Percentiles rank a stretch among this genome's conserved stretches.
These are phyloP conservation scores for Drosophila yakuba DNA, from an alignment of 1,140 invertebrate genomes.

Conservation along the genomic window DNA sequence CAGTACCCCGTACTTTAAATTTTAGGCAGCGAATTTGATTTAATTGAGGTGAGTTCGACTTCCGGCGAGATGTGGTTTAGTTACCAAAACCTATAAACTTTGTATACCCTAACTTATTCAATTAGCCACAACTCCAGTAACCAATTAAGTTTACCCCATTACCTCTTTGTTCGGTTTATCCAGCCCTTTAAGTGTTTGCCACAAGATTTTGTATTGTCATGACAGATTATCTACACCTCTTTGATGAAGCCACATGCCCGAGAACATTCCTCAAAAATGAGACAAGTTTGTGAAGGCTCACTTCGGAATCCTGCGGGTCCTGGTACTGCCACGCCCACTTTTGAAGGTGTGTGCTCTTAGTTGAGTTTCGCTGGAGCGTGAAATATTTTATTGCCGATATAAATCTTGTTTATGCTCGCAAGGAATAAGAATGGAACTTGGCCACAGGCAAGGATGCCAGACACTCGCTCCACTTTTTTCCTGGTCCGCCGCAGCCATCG, in stretches of 20 bases:
- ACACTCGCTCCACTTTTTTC: constrained; percentile 6
- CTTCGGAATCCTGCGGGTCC: not conserved
- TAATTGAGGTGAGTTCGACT: too few relatives aligned
- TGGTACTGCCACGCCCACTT: constrained; percentile 6
- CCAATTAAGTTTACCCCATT: constrained; percentile 22
- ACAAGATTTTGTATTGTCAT: constrained; percentile 42
- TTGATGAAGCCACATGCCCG: constrained; percentile 40
- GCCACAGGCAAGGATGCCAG: constrained; percentile 25
- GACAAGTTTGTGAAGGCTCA: constrained; percentile 12
- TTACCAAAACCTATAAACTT: too few relatives aligned
- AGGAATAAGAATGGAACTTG: constrained; percentile 16
- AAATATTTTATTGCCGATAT: constrained; percentile 75
- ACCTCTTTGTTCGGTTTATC: constrained; percentile 6
- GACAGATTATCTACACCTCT: constrained; percentile 45
- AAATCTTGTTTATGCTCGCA: constrained; percentile 66
- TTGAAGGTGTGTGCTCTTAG: constrained; percentile 49
- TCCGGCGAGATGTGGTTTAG: too few relatives aligned
- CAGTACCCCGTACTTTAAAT: too few relatives aligned
- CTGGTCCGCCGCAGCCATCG: constrained; percentile 8
- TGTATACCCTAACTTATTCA: not conserved
- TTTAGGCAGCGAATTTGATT: too few relatives aligned
- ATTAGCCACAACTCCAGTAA: constrained; percentile 3
- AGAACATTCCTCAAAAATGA: constrained; percentile 40
- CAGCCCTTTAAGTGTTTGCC: constrained; percentile 8
- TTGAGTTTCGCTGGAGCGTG: constrained; percentile 56